Conservation (phyloP, 2,888 invertebrate species). For the Drosophila mercatorum region DNA sequence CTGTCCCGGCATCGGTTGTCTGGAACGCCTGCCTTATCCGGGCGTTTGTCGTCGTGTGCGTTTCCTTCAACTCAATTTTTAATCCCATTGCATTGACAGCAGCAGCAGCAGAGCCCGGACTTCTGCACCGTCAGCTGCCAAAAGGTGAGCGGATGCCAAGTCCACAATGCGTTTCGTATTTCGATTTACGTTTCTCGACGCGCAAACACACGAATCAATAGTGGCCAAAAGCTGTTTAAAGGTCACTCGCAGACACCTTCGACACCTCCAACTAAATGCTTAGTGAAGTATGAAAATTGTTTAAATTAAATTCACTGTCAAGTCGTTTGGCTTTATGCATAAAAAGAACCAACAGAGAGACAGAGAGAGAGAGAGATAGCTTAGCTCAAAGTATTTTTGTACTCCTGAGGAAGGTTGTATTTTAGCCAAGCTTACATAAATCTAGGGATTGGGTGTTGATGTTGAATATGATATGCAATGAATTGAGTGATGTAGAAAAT, state of each 20-base stretch:
- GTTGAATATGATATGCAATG: background rate
- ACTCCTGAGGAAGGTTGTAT: too few relatives aligned
- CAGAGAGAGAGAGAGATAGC: background rate
- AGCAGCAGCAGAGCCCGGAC: conserved; percentile 41
- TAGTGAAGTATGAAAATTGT: conserved; percentile 36
- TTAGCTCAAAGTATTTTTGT: background rate
- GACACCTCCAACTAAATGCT: conserved; percentile 32
- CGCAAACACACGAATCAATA: conserved; percentile 63
- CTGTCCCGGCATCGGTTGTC: conserved; percentile 13
- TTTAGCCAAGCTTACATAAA: background rate
- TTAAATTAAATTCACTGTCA: conserved; percentile 42
- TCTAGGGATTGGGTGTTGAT: background rate
- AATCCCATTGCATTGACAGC: conserved; percentile 48
- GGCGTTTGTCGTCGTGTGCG: conserved; percentile 33
- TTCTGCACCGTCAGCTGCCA: conserved; percentile 43
- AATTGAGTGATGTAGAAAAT: background rate
- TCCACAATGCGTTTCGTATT: conserved; percentile 37
- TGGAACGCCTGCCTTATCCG: conserved; percentile 42
- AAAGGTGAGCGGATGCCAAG: conserved; percentile 58
- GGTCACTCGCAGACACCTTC: conserved; percentile 42
- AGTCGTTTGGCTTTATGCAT: background rate
- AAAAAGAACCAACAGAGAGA: too few relatives aligned
- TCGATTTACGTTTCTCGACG: conserved; percentile 26
- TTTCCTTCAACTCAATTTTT: conserved; percentile 62
- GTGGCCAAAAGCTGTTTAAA: conserved; percentile 58